These are phyloP conservation scores for Erpobdella octoculata DNA, from an alignment of 2,888 invertebrate species.

Conservation along the genomic window DNA sequence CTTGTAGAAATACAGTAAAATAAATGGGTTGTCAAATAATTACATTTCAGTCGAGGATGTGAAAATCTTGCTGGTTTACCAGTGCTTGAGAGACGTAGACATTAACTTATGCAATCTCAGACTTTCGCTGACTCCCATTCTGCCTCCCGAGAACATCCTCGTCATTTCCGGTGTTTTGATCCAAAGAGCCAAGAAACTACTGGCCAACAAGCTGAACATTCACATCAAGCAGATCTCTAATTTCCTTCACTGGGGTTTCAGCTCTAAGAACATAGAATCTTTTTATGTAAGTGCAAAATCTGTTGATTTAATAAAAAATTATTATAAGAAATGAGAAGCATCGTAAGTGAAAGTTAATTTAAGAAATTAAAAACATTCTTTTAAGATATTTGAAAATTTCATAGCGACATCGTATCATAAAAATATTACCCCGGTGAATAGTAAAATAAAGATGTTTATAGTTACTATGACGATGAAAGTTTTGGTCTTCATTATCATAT, in stretches of 20 bases:
- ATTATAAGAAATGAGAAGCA: too few relatives aligned
- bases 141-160: slow-evolving; percentile 20
- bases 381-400: too few relatives aligned
- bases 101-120: slow-evolving; percentile 21
- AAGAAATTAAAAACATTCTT: too few relatives aligned
- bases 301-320: too few relatives aligned
- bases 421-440: too few relatives aligned
- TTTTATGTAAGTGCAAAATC: slow-evolving; percentile 21
- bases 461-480: too few relatives aligned
- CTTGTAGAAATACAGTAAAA: background rate
- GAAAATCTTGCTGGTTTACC: slow-evolving; percentile 25
- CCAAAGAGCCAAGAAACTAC: background rate
- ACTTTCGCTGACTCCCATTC: background rate
- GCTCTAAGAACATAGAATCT: background rate
- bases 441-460: too few relatives aligned
- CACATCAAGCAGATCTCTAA: slow-evolving; percentile 22
- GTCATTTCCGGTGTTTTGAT: slow-evolving; percentile 4
- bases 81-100: background rate
- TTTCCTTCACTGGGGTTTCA: slow-evolving; percentile 23
- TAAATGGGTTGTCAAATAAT: background rate
- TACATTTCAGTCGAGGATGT: slow-evolving; percentile 22
- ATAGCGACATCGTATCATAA: too few relatives aligned
- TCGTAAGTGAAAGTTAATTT: too few relatives aligned
- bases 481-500: too few relatives aligned
- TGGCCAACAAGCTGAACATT: slow-evolving; percentile 21